phyloP scores from a whole-genome alignment of 2,113 vertebrate species.

The Phoenicopterus ruber region DNA sequence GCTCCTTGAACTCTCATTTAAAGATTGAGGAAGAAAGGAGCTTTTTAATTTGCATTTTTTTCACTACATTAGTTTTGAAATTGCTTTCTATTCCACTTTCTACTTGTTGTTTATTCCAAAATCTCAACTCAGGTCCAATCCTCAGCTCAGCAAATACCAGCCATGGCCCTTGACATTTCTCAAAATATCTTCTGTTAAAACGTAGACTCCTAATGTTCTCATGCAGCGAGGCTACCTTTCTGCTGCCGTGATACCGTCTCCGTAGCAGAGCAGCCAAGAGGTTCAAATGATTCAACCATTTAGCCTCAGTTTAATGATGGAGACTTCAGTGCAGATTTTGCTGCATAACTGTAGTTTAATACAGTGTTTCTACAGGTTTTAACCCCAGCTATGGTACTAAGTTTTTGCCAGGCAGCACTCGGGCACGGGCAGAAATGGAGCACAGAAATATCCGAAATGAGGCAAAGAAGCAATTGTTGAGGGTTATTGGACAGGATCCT shows the following conservation, averaged over 20 bases:
- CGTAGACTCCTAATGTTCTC: background rate
- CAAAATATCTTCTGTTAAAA: background rate
- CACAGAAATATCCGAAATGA: background rate
- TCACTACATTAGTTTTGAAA: background rate
- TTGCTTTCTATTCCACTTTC: background rate
- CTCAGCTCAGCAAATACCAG: background rate
- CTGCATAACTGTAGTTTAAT: background rate
- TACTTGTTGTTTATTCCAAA: background rate
- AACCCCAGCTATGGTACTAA: rapidly evolving
- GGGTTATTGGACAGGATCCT: background rate
- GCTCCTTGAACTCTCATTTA: background rate
- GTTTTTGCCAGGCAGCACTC: background rate
- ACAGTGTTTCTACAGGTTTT: background rate
- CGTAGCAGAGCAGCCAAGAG: background rate
- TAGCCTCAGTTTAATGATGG: background rate
- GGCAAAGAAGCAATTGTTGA: background rate
- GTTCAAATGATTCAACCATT: background rate
- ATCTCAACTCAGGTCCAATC: background rate
- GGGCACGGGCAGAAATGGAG: background rate
- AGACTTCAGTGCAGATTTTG: background rate
- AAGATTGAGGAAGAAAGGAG: background rate
- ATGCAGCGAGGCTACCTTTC: background rate
- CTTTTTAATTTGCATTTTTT: background rate
- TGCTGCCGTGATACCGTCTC: background rate
- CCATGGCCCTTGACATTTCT: background rate